Conservation (phyloP, 2,888 invertebrate species). For the Amblyjoppa proteus region DNA sequence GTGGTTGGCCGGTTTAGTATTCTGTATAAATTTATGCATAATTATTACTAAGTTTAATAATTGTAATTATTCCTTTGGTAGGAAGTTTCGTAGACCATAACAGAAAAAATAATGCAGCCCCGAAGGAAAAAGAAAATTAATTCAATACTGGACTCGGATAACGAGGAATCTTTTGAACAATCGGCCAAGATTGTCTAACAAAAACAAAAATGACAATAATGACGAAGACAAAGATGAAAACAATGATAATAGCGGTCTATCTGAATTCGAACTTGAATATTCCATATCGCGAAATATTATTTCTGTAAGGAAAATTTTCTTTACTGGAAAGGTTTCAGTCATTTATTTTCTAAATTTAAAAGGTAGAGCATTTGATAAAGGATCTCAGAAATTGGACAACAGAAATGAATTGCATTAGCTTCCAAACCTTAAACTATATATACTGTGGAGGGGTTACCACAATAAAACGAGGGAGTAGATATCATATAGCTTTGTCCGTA, state of each 20-base stretch:
- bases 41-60: too few species aligned
- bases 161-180: background rate
- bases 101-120: too few species aligned
- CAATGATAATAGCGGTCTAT: background rate
- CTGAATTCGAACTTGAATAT: background rate
- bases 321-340: background rate
- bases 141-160: background rate
- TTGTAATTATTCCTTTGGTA: too few species aligned
- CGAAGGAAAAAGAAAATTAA: background rate
- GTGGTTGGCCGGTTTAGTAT: too few species aligned
- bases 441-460: background rate
- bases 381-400: slow-evolving; percentile 29
- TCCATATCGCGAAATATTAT: slow-evolving; percentile 19
- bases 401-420: background rate
- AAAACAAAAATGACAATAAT: background rate
- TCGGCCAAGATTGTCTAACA: background rate
- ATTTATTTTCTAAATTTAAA: slow-evolving; percentile 7
- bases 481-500: slow-evolving; percentile 30
- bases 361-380: slow-evolving; percentile 36
- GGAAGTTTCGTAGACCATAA: too few species aligned
- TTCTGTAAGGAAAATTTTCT: slow-evolving; percentile 1
- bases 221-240: background rate
- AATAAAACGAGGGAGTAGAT: background rate
- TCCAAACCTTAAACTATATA: background rate
- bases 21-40: too few species aligned